phyloP scores from a whole-genome alignment of 2,797 vertebrate species.

The Sandelia bainsii region DNA sequence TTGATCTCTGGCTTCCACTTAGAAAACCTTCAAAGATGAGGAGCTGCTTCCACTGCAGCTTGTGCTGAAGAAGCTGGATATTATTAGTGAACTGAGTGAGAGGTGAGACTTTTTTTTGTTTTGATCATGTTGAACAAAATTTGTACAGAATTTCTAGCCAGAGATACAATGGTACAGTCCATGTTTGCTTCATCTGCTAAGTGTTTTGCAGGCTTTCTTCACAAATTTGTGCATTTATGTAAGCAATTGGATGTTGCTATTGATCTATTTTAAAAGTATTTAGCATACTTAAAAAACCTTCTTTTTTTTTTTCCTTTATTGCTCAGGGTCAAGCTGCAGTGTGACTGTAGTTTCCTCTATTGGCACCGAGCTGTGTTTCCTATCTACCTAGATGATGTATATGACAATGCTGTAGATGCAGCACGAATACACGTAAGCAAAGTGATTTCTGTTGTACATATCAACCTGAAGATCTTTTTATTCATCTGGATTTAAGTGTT shows the following conservation, averaged over 20 bases:
- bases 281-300: not conserved
- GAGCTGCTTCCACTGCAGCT: conserved; percentile 94
- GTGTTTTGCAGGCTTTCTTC: no score
- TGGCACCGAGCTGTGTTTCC: conserved; percentile 98
- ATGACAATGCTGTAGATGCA: conserved; percentile 95
- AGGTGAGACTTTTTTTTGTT: conserved; percentile 78
- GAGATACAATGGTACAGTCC: not conserved
- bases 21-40: conserved; percentile 99
- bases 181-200: not conserved
- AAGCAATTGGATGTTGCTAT: not conserved
- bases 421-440: conserved; percentile 93
- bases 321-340: conserved; percentile 91
- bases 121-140: not conserved
- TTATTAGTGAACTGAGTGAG: conserved; percentile 95
- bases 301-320: conserved; percentile 14
- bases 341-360: conserved; percentile 97
- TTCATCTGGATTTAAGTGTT: not conserved
- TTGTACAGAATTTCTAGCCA: not conserved
- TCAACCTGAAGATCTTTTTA: not conserved
- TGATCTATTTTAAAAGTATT: conserved; percentile 2
- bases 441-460: not conserved
- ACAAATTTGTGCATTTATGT: not conserved
- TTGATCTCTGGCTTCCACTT: not conserved
- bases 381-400: conserved; percentile 97
- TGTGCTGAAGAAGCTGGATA: conserved; percentile 95